phyloP scores from a whole-genome alignment of 2,113 vertebrate species.

The Platichthys stellatus region DNA sequence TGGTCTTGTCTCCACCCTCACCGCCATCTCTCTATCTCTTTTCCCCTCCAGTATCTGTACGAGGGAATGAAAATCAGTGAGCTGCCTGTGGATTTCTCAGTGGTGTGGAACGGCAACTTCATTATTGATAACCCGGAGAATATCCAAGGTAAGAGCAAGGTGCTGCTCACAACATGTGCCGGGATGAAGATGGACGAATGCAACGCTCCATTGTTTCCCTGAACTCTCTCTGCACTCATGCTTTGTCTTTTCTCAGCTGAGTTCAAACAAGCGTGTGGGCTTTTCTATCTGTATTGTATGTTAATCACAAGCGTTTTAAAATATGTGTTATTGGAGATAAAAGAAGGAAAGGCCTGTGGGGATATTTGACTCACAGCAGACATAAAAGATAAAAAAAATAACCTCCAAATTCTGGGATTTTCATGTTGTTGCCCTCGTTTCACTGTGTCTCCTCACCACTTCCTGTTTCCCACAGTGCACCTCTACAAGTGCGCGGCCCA shows the following conservation, averaged over 20 bases:
- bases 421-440: background rate
- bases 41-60: conserved; percentile 88
- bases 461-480: conserved; percentile 85
- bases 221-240: background rate
- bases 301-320: conserved; percentile 20
- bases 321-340: background rate
- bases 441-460: background rate
- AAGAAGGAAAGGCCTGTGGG: conserved; percentile 8
- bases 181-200: background rate
- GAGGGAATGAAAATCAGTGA: conserved; percentile 96
- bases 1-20: conserved; percentile 20
- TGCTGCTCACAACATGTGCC: conserved; percentile 10
- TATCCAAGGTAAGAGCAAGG: conserved; percentile 87
- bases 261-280: background rate
- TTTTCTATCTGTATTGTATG: conserved; percentile 2
- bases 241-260: conserved; percentile 12
- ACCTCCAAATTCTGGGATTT: background rate
- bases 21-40: conserved; percentile 5
- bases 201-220: background rate
- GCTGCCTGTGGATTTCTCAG: conserved; percentile 95
- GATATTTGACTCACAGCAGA: conserved; percentile 13
- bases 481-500: conserved; percentile 97
- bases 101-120: conserved; percentile 99
- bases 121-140: conserved; percentile 97
- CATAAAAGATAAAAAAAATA: conserved; percentile 5